Percentiles rank a stretch among this genome's conserved stretches.
These are phyloP conservation scores for Malacosoma neustria DNA, from an alignment of 2,888 invertebrate species.

Conservation along the genomic window DNA sequence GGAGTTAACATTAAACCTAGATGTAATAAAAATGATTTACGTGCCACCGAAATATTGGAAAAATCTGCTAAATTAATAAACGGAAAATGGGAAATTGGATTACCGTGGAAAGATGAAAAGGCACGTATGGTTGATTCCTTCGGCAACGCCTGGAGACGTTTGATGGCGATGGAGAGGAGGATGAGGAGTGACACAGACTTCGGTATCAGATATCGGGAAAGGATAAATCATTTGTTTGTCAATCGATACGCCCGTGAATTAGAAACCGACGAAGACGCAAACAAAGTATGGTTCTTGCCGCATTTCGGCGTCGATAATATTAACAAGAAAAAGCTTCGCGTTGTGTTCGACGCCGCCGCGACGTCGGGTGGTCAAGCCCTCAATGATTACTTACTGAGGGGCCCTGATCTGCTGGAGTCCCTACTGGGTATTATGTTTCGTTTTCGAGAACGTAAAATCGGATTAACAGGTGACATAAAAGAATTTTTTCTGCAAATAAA, in stretches of 20 bases:
- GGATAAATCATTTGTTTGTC: neutral
- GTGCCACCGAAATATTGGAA: neutral
- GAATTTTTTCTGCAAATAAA: neutral
- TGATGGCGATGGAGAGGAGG: neutral
- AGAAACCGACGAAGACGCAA: neutral
- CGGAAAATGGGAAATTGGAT: neutral
- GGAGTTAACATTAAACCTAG: neutral
- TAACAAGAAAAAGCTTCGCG: neutral
- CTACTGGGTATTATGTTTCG: neutral
- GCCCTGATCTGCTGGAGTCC: neutral
- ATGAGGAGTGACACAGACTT: neutral
- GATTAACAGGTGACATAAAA: neutral
- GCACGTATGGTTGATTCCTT: neutral
- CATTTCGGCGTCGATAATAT: neutral
- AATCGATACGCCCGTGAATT: neutral
- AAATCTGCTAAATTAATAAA: neutral
- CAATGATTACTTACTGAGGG: neutral
- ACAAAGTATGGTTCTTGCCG: neutral
- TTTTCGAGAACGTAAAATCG: neutral
- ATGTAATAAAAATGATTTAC: neutral
- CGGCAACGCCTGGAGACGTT: neutral
- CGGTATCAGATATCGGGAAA: neutral
- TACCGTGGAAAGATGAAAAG: neutral
- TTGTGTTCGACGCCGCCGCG: neutral
- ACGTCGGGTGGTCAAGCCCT: neutral